phyloP scores from a whole-genome alignment of 1,140 invertebrate species.

The Helicoverpa zea region DNA sequence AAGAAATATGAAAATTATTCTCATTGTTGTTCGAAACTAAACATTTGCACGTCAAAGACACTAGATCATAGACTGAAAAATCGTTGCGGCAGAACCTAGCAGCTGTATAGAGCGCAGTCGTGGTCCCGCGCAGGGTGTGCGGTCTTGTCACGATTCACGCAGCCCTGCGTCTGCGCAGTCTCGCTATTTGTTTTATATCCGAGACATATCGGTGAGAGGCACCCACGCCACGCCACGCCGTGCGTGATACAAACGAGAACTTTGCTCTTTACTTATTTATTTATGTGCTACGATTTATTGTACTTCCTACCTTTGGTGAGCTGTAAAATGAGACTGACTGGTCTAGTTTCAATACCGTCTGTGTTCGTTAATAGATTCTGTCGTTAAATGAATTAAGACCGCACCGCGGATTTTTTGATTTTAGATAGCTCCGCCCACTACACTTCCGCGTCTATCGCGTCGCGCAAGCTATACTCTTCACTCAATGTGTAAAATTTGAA shows the following conservation, averaged over 20 bases:
- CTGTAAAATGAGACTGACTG: conserved; percentile 12
- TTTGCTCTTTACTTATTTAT: conserved; percentile 43
- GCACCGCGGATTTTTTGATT: too few species aligned
- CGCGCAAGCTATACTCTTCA: too few species aligned
- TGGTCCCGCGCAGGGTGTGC: conserved; percentile 52
- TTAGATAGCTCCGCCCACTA: too few species aligned
- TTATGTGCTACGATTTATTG: conserved; percentile 37
- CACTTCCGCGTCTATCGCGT: too few species aligned
- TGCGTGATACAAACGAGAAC: conserved; percentile 47
- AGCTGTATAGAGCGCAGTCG: background rate
- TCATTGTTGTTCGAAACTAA: too few species aligned
- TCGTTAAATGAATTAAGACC: background rate
- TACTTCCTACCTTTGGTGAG: conserved; percentile 10
- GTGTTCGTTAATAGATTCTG: background rate
- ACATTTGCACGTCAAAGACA: background rate
- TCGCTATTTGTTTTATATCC: conserved; percentile 56
- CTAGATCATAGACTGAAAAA: conserved; percentile 1
- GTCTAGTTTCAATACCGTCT: conserved; percentile 28
- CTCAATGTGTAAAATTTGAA: too few species aligned
- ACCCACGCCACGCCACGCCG: conserved; percentile 47
- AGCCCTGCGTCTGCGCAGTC: conserved; percentile 46
- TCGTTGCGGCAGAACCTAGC: background rate
- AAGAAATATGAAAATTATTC: background rate
- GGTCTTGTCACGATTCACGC: conserved; percentile 58
- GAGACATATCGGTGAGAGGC: conserved; percentile 50